A percentile compares a stretch with the other conserved stretches of the same genome.
Conservation (phyloP, 2,113 vertebrate species). For the Macquaria ambigua region DNA sequence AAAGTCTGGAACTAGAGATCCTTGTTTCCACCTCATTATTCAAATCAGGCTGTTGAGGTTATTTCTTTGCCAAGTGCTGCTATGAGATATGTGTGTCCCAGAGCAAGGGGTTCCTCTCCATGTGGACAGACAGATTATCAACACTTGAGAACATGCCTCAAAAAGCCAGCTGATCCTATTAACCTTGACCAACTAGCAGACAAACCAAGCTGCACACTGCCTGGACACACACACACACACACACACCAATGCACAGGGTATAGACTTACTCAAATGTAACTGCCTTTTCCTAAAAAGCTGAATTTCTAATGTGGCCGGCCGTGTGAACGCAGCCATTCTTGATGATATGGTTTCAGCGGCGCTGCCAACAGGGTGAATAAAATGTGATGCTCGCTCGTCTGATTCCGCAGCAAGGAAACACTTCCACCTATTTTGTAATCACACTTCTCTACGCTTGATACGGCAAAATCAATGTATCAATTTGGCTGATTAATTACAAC, state of each 20-base stretch:
- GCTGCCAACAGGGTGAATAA: background rate
- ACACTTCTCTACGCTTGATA: background rate
- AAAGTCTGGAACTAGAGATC: constrained; percentile 22
- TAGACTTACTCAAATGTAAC: constrained; percentile 29
- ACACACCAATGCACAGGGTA: background rate
- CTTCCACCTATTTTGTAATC: background rate
- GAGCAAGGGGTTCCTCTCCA: constrained; percentile 18
- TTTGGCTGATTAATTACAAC: constrained; percentile 24
- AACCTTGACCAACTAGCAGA: constrained; percentile 70
- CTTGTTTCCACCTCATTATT: constrained; percentile 15
- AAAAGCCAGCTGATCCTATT: constrained; percentile 69
- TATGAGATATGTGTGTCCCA: constrained; percentile 26
- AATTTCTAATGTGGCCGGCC: constrained; percentile 26
- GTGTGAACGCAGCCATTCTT: constrained; percentile 27
- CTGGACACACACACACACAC: constrained; percentile 19
- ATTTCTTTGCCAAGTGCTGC: constrained; percentile 25
- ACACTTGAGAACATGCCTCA: constrained; percentile 59
- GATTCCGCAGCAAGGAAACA: background rate
- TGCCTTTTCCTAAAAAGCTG: constrained; percentile 40
- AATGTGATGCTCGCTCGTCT: constrained; percentile 10
- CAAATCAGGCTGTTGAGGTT: constrained; percentile 19
- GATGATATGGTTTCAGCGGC: constrained; percentile 25
- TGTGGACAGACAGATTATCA: constrained; percentile 58
- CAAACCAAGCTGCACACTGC: constrained; percentile 46
- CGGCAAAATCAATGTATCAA: constrained; percentile 30